Conservation (phyloP, 2,797 vertebrate genomes). For the Silurus lanzhouensis region DNA sequence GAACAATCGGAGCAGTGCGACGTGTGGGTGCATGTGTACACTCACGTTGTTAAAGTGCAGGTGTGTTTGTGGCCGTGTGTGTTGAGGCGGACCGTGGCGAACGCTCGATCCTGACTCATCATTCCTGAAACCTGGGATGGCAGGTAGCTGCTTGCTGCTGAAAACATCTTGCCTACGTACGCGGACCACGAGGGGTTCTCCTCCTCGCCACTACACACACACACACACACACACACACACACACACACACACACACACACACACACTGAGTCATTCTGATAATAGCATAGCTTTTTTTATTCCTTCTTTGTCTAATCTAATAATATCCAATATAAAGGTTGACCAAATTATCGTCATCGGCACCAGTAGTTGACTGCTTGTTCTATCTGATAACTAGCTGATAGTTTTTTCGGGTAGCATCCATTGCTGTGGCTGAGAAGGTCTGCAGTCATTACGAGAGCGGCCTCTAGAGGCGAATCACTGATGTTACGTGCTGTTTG, state of each 20-base stretch:
- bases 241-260: constrained; percentile 31
- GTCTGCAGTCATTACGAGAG: no score
- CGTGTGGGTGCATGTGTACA: constrained; percentile 34
- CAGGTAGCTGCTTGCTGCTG: constrained; percentile 93
- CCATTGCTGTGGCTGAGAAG: no score
- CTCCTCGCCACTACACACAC: constrained; percentile 79
- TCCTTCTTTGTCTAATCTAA: neutral
- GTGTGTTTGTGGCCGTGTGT: constrained; percentile 88
- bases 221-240: constrained; percentile 19
- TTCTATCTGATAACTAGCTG: no score
- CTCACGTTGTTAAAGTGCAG: constrained; percentile 89
- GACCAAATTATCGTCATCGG: no score
- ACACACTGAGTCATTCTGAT: neutral
- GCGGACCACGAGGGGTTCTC: constrained; percentile 91
- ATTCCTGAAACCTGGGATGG: constrained; percentile 93
- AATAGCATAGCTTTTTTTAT: neutral
- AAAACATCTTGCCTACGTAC: constrained; percentile 91
- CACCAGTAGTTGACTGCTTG: no score
- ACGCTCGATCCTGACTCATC: constrained; percentile 96
- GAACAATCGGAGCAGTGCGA: neutral
- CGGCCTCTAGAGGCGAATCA: no score
- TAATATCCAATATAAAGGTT: no score
- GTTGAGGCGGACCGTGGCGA: constrained; percentile 89
- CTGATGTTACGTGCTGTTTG: no score
- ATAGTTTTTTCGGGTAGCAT: no score